A percentile compares a stretch with the other conserved stretches of the same genome.
Evolutionary conservation across 2,113 vertebrate species (phyloP).

Genomic region (Carassius gibelio): DNA sequence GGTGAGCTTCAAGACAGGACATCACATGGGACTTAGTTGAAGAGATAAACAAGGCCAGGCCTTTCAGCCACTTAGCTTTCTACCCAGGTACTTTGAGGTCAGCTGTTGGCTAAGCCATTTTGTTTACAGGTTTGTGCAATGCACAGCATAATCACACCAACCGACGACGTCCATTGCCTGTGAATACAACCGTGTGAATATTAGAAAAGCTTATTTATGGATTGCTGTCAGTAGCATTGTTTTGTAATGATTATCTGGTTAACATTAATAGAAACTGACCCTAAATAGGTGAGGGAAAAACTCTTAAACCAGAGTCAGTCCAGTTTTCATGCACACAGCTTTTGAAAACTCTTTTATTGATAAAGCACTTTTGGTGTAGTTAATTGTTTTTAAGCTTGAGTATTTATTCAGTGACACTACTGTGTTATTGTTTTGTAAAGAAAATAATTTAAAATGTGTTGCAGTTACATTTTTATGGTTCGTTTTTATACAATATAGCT

Average conservation of each 20-base stretch:
- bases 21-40: constrained; percentile 33
- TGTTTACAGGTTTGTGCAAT: constrained; percentile 11
- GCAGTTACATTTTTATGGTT: background rate
- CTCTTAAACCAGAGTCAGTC: background rate
- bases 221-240: background rate
- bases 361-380: background rate
- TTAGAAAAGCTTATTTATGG: background rate
- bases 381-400: background rate
- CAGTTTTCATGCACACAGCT: background rate
- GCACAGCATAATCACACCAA: background rate
- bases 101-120: constrained; percentile 33
- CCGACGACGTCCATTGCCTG: background rate
- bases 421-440: background rate
- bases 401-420: background rate
- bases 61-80: constrained; percentile 24
- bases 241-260: background rate
- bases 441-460: background rate
- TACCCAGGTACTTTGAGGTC: constrained; percentile 30
- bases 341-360: background rate
- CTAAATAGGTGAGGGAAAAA: background rate
- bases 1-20: background rate
- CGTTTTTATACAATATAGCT: background rate
- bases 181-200: background rate
- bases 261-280: background rate
- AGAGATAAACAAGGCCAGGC: constrained; percentile 40